phyloP scores from a whole-genome alignment of 1,140 invertebrate genomes.

The Grapholita molesta region DNA sequence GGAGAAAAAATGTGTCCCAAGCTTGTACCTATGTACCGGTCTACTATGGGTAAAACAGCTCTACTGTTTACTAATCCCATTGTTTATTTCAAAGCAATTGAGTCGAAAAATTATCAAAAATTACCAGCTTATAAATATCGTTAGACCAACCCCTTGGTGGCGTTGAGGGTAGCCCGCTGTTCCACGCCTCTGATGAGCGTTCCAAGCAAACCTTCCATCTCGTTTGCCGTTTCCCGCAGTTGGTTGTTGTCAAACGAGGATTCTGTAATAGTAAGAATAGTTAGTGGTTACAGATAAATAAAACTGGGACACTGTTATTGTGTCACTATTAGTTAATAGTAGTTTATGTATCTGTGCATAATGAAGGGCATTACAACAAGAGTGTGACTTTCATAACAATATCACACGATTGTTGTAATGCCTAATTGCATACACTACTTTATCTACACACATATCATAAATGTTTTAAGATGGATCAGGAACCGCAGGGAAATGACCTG shows the following conservation, averaged over 20 bases:
- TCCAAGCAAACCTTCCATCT: slow-evolving; percentile 80
- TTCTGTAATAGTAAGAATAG: slow-evolving; percentile 53
- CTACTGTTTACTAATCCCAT: background rate
- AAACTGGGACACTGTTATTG: background rate
- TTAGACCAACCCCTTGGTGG: slow-evolving; percentile 51
- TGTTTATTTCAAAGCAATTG: background rate
- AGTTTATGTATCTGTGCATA: no score
- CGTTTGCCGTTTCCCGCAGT: slow-evolving; percentile 78
- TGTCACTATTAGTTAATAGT: no score
- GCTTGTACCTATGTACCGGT: no score
- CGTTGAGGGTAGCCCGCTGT: slow-evolving; percentile 60
- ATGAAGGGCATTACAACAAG: no score
- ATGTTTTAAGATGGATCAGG: no score
- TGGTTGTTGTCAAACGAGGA: slow-evolving; percentile 79
- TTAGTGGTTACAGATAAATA: background rate
- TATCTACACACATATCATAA: no score
- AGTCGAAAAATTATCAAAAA: background rate
- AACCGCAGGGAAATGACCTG: no score
- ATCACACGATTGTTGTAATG: no score
- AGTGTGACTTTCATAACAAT: no score
- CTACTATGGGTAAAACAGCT: background rate
- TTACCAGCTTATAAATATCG: background rate
- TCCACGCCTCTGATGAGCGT: slow-evolving; percentile 76
- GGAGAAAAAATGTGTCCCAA: no score
- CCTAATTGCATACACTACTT: no score